Base-by-base conservation (phyloP, 2,797 vertebrate genomes). In the Melanitta fusca region DNA sequence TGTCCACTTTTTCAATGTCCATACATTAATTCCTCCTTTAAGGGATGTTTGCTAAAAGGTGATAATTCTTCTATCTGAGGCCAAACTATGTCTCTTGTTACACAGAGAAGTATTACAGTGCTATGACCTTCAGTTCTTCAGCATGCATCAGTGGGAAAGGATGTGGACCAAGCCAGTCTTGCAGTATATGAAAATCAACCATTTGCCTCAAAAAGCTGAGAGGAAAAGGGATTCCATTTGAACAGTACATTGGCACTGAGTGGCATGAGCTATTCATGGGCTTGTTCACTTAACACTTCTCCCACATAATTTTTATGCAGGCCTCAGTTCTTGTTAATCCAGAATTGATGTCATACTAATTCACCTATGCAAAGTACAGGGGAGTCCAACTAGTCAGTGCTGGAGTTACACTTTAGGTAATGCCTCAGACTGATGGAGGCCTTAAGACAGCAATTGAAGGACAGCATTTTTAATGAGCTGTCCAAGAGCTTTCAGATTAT, bases 21-120 rank as follows among this genome's bases (percentile, higher is more conserved):
- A 8, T 70, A 53, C 5, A 28, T 34, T 43, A 61, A 69, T 56
- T 9, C 5, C 11, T 74, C 49, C 71, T 92, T 45, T 41, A 88
- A 80, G 71, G 4, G 17, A 10, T 34, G 53, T 45, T 85, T 84
- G 6, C 49, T 34, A 12, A 24, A 8, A 78, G 12, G 22, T 10
- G 13, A 36, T 38, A 12, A 47, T 57, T 25, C 56, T 77, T 71
- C n/a, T 70, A 0, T 51, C 38, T 45, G 36, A 88, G 69, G 10
- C 8, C 54, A 85, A 49, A 45, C 13, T 34, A 65, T n/a, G 15
- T 10, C 9, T 51, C 56, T 36, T 0, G 0, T 15, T 53, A 24
- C 21, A 30, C 61, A 70, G 51, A 72, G 13, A 45, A 74, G 38
- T 30, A 45, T 45, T 21, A 51, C 17, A 39, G 36, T 36, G 3